Evolutionary conservation across 2,888 invertebrate species (phyloP).

Genomic region (Acholoe squamosa): DNA sequence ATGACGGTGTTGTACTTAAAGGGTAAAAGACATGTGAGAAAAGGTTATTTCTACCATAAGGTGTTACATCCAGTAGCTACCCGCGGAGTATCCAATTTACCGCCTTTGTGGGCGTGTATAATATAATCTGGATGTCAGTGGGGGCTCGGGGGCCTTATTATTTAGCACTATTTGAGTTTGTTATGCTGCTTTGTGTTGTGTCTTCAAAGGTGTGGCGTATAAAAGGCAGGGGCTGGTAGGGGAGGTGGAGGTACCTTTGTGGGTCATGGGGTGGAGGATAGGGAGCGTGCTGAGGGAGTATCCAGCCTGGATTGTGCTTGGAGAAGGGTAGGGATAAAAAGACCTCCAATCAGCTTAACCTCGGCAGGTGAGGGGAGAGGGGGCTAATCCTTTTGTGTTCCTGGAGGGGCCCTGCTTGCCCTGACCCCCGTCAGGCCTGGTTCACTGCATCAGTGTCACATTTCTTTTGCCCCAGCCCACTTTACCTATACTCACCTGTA

Average conservation of each 20-base stretch:
- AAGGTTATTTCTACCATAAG: background rate
- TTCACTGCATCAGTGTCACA: slow-evolving; percentile 46
- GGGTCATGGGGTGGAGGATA: slow-evolving; percentile 18
- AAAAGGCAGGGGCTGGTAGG: slow-evolving; percentile 7
- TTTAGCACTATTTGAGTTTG: slow-evolving; percentile 46
- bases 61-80: background rate
- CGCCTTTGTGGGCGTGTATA: background rate
- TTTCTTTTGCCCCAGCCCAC: slow-evolving; percentile 29
- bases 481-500: background rate
- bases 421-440: slow-evolving; percentile 39
- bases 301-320: slow-evolving; percentile 42
- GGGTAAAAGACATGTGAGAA: background rate
- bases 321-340: background rate
- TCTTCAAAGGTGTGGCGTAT: slow-evolving; percentile 29
- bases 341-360: slow-evolving; percentile 52
- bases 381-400: slow-evolving; percentile 52
- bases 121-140: slow-evolving; percentile 24
- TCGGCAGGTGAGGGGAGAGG: slow-evolving; percentile 37
- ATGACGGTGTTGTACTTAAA: no score
- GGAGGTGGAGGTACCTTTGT: slow-evolving; percentile 16
- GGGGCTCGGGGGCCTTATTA: background rate
- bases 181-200: slow-evolving; percentile 7
- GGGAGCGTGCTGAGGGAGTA: slow-evolving; percentile 35
- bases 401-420: background rate
- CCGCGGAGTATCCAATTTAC: slow-evolving; percentile 40